phyloP scores from a whole-genome alignment of 1,140 invertebrate species.

The Euura lappo region DNA sequence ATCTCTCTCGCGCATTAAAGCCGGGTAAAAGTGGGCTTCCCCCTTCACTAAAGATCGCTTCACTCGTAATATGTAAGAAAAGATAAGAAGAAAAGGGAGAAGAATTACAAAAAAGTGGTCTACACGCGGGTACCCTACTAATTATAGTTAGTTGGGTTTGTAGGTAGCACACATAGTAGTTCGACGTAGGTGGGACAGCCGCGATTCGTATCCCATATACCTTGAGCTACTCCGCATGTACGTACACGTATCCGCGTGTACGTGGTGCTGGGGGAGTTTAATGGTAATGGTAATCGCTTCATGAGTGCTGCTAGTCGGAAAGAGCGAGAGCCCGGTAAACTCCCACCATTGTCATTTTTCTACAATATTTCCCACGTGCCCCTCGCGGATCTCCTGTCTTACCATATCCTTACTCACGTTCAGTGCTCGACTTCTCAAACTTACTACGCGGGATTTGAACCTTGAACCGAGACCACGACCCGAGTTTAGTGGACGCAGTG shows the following conservation, averaged over 20 bases:
- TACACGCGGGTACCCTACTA: background rate
- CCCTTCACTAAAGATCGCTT: background rate
- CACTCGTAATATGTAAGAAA: background rate
- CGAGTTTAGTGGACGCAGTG: too few relatives aligned
- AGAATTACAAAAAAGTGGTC: background rate
- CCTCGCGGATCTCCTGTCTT: background rate
- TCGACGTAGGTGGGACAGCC: background rate
- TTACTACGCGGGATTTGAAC: background rate
- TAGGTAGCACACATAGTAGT: background rate
- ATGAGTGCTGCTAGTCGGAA: background rate
- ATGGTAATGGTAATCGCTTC: slow-evolving; percentile 3
- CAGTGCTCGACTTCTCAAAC: too few relatives aligned
- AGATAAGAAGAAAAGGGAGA: background rate
- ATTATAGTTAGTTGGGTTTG: slow-evolving; percentile 7
- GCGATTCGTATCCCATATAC: background rate
- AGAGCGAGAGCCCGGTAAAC: background rate
- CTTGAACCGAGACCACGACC: background rate
- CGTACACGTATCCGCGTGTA: background rate
- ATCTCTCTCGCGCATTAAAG: too few relatives aligned
- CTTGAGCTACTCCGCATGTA: background rate
- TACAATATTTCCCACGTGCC: background rate
- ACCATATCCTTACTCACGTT: too few relatives aligned
- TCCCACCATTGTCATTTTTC: slow-evolving; percentile 2
- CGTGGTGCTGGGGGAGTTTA: background rate
- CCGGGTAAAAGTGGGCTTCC: background rate